Conservation (phyloP, 2,113 vertebrate species). For the Sturnira hondurensis region DNA sequence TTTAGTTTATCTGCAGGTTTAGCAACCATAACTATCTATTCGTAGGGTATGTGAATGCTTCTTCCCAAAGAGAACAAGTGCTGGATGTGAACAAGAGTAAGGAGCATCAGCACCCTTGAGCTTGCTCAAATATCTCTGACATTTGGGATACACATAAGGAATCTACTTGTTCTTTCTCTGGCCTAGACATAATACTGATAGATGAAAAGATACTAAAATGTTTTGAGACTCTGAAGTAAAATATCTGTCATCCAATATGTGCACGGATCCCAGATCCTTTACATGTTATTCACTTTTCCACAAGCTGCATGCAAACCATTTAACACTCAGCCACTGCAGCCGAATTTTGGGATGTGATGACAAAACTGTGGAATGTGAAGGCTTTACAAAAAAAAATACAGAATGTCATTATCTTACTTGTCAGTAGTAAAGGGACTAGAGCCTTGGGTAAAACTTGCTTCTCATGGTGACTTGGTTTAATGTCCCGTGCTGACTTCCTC, state of each 20-base stretch:
- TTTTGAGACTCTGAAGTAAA: conserved; percentile 16
- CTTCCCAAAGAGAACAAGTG: background rate
- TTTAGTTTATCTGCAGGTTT: background rate
- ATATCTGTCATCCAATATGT: background rate
- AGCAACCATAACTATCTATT: background rate
- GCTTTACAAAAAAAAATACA: background rate
- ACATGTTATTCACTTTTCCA: background rate
- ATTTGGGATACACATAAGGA: background rate
- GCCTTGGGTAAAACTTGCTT: conserved; percentile 12
- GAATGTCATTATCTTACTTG: background rate
- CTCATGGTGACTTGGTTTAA: background rate
- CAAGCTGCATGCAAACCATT: background rate
- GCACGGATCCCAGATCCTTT: background rate
- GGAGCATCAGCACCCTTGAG: background rate
- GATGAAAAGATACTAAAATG: background rate
- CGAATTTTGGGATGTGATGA: background rate
- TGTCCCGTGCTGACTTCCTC: background rate
- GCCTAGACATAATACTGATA: background rate
- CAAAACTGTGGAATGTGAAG: background rate
- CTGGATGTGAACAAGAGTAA: background rate
- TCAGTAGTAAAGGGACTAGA: background rate
- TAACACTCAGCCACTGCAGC: background rate
- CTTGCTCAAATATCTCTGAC: conserved; percentile 16
- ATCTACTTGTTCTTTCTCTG: conserved; percentile 1
- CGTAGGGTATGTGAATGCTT: background rate